Evolutionary conservation across 2,797 vertebrate species (phyloP), one percentile per base, ranked within the genome.

Genomic region (Dicrostonyx torquatus): DNA sequence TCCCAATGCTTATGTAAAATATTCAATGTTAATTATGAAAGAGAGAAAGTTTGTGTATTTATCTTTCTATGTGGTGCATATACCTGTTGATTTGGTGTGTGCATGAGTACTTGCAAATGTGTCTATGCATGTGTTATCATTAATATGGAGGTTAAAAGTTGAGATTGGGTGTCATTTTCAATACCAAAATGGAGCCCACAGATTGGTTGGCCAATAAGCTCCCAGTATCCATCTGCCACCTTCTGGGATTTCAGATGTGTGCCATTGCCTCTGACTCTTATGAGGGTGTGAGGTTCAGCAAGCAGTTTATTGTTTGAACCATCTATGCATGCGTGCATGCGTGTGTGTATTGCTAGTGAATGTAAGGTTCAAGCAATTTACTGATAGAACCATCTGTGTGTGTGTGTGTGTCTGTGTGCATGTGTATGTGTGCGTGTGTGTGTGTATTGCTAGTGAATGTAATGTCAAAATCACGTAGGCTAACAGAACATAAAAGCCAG

Each of bases 21-120:
- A 26, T 92, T 93, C 48, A 93, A 96, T 75, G 87, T 43, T 58
- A 5, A 72, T 87, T 37, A 72, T 82, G 70, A 68, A 29, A 64
- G 29, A 31, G 12, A 64, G 62, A 31, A 29, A 64, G 73, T 77
- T 92, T 64, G 80, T 92, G 37, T 60, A 37, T 82, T 5, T 66
- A 6, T 53, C 2, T 24, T n/a, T 79, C 12, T 34, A 17, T 37
- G 4, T 8, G 22, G 12, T 80, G 5, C 55, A 55, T 26, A 12
- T 58, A 37, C 34, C 2, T 58, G 53, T 37, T 58, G 76, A 37
- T 55, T 79, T 79, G 6, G 53, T 82, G n/a, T 29, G 24, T 82
- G 8, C 8, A 17, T 40, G 53, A 58, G 22, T 80, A 15, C n/a
- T 58, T 80, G 55, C 7, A 60, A 14, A 1, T 53, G 1, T 62